Conservation (phyloP, 2,888 invertebrate genomes). For the Xestoiulus laeticollis region DNA sequence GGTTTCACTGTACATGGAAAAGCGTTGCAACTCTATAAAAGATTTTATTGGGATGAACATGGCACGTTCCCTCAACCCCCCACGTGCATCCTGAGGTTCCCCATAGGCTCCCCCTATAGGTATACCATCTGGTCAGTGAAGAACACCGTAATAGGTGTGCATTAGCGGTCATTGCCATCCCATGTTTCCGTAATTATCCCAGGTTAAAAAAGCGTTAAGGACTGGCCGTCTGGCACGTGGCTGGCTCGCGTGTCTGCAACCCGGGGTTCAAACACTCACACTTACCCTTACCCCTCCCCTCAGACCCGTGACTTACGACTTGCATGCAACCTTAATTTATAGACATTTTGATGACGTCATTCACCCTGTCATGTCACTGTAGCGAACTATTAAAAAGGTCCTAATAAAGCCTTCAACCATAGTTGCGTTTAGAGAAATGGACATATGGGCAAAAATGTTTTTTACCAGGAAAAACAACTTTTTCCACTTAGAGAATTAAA, state of each 20-base stretch:
- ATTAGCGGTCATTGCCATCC: constrained; percentile 27
- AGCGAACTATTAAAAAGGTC: too few relatives aligned
- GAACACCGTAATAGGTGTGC: constrained; percentile 4
- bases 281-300: background rate
- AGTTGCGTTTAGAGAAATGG: too few relatives aligned
- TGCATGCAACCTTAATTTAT: background rate
- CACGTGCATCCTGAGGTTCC: background rate
- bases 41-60: background rate
- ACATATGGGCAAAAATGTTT: too few relatives aligned
- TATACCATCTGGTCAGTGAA: constrained; percentile 30
- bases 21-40: background rate
- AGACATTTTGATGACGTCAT: background rate
- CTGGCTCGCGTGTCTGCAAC: background rate
- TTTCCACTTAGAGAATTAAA: too few relatives aligned
- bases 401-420: too few relatives aligned
- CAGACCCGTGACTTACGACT: background rate
- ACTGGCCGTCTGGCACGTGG: constrained; percentile 1
- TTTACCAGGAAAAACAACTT: too few relatives aligned
- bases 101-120: background rate
- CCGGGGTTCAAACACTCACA: background rate
- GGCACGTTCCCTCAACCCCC: background rate
- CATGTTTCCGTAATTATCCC: background rate
- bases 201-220: constrained; percentile 31
- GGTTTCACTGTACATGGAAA: background rate
- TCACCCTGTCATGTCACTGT: background rate